Base-by-base conservation (phyloP, 2,888 invertebrate genomes). In the Epistrophe eligans region DNA sequence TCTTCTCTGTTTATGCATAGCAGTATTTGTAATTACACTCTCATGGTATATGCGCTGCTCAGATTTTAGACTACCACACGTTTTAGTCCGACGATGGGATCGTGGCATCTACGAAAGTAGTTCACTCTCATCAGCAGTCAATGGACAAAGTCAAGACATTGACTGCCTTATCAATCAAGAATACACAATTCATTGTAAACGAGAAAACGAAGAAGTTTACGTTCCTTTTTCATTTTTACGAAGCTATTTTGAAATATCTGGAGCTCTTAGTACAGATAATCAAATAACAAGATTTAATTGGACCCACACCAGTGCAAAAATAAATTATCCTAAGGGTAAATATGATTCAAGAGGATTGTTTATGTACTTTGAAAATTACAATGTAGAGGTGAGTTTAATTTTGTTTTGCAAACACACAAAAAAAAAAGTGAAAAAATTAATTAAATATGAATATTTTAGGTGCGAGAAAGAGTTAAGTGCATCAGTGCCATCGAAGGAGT, bases 281-380 rank as follows among this genome's bases (percentile, higher is more conserved):
- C 81, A 89, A 71, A 92, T 95, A n/a, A 96, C 97, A 89, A 95
- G 96, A 89, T 98, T 99, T 91, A 97, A 98, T 92, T 99, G 98
- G 98, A 96, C 97, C 13, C 99, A 99, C 93, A 98, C 98, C 91
- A 98, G 98, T 92, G 96, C 98, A 28, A 97, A 97, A 93, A 95
- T 98, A 9, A 98, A 98, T 91, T 95, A 96, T 89, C 98, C 98
- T 0, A 97, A 97, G 91, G 96, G 96, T 45, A 96, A 96, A 89
- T 99, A 99, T 93, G 96, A 98, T 91, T 96, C 99, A 0, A 95
- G 95, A 32, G 98, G 98, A 4, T 96, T 97, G 0, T 99, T 98
- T 93, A 97, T 98, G 94, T 98, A 98, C 87, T 99, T 99, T 93
- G 98, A 98, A 91, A 98, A 98, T 92, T 99, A 99, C 93, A 99